phyloP scores from a whole-genome alignment of 2,113 vertebrate species.

The Callospermophilus lateralis region DNA sequence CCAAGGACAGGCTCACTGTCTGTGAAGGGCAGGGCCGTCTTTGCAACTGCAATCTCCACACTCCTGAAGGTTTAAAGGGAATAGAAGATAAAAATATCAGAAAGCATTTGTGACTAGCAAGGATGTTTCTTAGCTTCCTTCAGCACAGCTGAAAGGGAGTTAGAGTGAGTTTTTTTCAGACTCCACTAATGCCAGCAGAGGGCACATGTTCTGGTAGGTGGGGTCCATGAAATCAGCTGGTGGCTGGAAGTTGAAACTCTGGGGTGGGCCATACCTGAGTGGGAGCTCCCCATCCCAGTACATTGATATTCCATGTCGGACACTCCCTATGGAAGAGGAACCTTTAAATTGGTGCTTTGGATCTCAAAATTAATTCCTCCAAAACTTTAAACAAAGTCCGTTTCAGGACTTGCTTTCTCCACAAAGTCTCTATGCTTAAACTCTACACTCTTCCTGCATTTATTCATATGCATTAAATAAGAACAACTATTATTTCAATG shows the following conservation, averaged over 20 bases:
- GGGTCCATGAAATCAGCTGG: neutral
- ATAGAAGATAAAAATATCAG: too few species aligned
- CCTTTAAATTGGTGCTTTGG: neutral
- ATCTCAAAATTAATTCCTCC: neutral
- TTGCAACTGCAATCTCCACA: neutral
- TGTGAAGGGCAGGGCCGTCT: neutral
- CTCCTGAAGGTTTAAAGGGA: neutral
- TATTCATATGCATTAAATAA: constrained; percentile 20
- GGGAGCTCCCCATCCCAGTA: neutral
- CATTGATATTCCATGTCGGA: neutral
- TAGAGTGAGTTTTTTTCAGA: neutral
- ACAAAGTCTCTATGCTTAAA: neutral
- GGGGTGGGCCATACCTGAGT: rapidly evolving
- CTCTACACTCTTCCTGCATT: neutral
- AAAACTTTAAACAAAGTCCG: constrained; percentile 34
- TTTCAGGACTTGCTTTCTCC: neutral
- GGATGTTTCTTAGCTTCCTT: neutral
- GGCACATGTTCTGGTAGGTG: neutral
- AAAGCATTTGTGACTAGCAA: too few species aligned
- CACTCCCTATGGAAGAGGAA: neutral
- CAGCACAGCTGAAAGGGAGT: neutral
- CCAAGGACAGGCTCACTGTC: neutral
- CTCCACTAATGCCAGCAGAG: neutral
- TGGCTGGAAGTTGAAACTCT: neutral
- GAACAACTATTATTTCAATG: neutral